Base-by-base conservation (phyloP, 2,888 invertebrate species). In the Eilema griseolum region DNA sequence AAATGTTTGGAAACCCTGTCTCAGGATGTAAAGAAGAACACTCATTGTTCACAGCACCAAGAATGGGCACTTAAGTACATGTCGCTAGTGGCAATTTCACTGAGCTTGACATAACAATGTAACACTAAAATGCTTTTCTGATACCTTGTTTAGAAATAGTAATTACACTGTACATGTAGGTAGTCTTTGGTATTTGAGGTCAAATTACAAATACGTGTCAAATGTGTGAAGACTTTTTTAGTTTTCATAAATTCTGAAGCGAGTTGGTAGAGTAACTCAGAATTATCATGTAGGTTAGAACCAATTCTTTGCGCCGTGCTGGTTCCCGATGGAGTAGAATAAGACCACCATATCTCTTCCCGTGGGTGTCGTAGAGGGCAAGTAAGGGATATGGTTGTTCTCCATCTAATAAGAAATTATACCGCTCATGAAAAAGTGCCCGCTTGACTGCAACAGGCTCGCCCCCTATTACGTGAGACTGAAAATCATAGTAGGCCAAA, bases 61-160 rank as follows among this genome's bases (percentile, higher is more conserved):
- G 77, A 71, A 80, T 75, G 71, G 69, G 69, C 75, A 75, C 82
- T 82, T 80, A 68, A 73, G 71, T 76, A 69, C 70, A 63, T 77
- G 75, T 72, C 60, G 52, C 61, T 61, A 24, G 24, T 71, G 62
- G 56, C 14, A 62, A 66, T 71, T 73, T 73, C 59, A 61, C 66
- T 66, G 31, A 72, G 61, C 70, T 66, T 73, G 73, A 72, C 75
- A 78, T 23, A 66, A 80, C 80, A 82, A 80, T 82, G 73, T 20
- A 16, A 37, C 73, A 69, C 73, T 74, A 80, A 80, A 80, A 74
- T 65, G 62, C 69, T 80, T 82, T 82, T 64, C 24, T 74, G 73
- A 71, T 78, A 73, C 72, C 52, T 61, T 66, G 77, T 75, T 77
- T 73, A 75, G 69, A 73, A 72, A 77, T 70, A n/a, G n/a, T 12